These are phyloP conservation scores for Chroicocephalus ridibundus DNA, from an alignment of 2,113 vertebrate genomes.

Conservation along the genomic window DNA sequence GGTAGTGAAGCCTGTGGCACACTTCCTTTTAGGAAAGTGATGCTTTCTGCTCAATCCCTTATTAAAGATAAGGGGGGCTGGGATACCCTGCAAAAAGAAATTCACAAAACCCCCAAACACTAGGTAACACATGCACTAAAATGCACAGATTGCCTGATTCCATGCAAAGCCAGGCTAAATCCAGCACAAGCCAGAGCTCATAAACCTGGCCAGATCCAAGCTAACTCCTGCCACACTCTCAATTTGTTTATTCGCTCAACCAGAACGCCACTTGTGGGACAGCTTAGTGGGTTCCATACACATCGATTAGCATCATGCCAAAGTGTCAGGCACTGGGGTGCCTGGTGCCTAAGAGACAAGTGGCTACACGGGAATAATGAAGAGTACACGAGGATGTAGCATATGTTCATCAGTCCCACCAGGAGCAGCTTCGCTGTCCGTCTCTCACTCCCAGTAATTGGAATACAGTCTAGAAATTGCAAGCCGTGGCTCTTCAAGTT, in stretches of 20 bases:
- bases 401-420: background rate
- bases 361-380: background rate
- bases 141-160: background rate
- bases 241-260: background rate
- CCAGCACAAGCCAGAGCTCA: background rate
- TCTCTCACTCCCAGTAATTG: fast-evolving
- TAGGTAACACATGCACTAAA: background rate
- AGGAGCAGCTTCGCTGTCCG: background rate
- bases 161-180: background rate
- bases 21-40: background rate
- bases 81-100: background rate
- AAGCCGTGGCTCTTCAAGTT: background rate
- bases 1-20: background rate
- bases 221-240: background rate
- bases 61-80: background rate
- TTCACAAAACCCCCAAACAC: background rate
- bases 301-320: fast-evolving
- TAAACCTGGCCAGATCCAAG: background rate
- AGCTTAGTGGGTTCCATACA: background rate
- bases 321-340: fast-evolving
- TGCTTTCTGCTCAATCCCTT: background rate
- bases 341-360: background rate
- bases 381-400: background rate
- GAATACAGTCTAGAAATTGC: background rate
- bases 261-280: background rate